Evolutionary conservation across 2,113 vertebrate genomes (phyloP).

Genomic region (Maccullochella peelii): DNA sequence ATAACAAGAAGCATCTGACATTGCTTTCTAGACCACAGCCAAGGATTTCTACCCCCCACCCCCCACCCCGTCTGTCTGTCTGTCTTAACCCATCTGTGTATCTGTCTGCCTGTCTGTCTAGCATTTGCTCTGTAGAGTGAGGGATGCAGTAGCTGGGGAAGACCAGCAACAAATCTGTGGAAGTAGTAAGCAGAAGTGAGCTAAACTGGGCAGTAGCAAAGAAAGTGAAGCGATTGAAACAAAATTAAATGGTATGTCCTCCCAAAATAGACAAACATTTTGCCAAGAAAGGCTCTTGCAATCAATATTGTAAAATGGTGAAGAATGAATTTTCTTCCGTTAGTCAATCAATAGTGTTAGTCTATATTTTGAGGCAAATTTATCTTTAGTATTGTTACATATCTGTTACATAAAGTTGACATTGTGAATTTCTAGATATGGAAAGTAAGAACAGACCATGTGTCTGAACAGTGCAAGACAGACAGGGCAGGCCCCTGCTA

Average conservation of each 20-base stretch:
- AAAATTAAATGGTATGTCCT: constrained; percentile 26
- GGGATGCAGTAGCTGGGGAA: constrained; percentile 40
- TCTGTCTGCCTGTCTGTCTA: constrained; percentile 76
- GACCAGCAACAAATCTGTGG: constrained; percentile 34
- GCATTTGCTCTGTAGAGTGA: constrained; percentile 66
- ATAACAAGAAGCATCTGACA: constrained; percentile 80
- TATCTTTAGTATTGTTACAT: constrained; percentile 21
- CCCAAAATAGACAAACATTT: constrained; percentile 23
- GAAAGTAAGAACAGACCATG: constrained; percentile 36
- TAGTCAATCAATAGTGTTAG: constrained; percentile 27
- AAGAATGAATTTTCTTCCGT: constrained; percentile 50
- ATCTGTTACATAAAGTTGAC: constrained; percentile 37
- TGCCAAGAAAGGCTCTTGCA: constrained; percentile 49
- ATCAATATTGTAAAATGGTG: constrained; percentile 49
- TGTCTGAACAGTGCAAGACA: constrained; percentile 67
- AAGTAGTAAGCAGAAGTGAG: constrained; percentile 55
- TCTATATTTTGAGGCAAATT: constrained; percentile 51
- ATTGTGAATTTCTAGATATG: constrained; percentile 41
- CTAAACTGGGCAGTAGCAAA: constrained; percentile 46
- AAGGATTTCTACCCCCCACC: constrained; percentile 82
- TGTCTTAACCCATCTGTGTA: constrained; percentile 69
- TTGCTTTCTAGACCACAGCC: constrained; percentile 83
- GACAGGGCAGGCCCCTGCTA: constrained; percentile 78
- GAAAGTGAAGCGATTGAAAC: constrained; percentile 32
- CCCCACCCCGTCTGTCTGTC: constrained; percentile 64